These are phyloP conservation scores for Pegea sp. DNA, from an alignment of 23 tunicate species.

Conservation along the genomic window DNA sequence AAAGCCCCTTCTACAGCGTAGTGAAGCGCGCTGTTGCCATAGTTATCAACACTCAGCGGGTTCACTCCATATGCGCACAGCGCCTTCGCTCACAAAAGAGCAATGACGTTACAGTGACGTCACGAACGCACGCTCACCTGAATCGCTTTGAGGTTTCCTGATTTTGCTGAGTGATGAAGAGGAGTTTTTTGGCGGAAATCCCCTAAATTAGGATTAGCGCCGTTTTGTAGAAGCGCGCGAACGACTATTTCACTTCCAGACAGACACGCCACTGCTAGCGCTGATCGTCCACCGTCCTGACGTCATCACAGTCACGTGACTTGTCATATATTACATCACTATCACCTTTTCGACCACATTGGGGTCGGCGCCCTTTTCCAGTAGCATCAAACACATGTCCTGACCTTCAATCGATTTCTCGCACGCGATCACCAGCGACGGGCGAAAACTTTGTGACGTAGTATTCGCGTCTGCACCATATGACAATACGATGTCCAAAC, in stretches of 20 bases:
- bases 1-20: slow-evolving; percentile 67
- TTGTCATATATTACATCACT: background rate
- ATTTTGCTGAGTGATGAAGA: slow-evolving; percentile 54
- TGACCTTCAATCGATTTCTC: slow-evolving; percentile 30
- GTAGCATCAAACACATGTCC: slow-evolving; percentile 60
- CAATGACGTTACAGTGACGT: too few relatives aligned
- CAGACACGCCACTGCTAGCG: slow-evolving; percentile 53
- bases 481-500: slow-evolving; percentile 58
- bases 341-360: slow-evolving; percentile 53
- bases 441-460: slow-evolving; percentile 13
- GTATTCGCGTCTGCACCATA: slow-evolving; percentile 50
- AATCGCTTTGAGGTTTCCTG: slow-evolving; percentile 36
- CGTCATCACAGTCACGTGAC: background rate
- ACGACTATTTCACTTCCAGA: slow-evolving; percentile 37
- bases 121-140: too few relatives aligned
- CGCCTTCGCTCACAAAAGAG: too few relatives aligned
- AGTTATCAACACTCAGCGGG: slow-evolving; percentile 10
- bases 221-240: slow-evolving; percentile 31
- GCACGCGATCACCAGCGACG: slow-evolving; percentile 64
- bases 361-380: slow-evolving; percentile 72
- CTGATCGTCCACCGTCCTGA: slow-evolving; percentile 43
- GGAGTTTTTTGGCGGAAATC: slow-evolving; percentile 30
- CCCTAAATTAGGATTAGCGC: slow-evolving; percentile 62
- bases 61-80: slow-evolving; percentile 73
- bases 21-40: slow-evolving; percentile 49